phyloP scores from a whole-genome alignment of 2,797 vertebrate genomes.

The Limosa lapponica region DNA sequence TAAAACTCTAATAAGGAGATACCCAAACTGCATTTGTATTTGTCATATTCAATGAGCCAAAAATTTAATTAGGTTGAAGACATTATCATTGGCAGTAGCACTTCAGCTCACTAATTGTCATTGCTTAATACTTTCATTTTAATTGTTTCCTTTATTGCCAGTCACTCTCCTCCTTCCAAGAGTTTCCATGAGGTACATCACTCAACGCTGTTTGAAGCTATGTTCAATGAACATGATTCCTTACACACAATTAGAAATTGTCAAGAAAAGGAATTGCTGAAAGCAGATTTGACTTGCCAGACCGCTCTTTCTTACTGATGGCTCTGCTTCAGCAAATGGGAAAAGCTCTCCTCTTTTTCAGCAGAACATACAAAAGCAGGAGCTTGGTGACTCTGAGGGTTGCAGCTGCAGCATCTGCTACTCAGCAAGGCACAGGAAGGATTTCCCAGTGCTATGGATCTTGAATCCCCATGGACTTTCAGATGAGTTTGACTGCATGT shows the following conservation, averaged over 20 bases:
- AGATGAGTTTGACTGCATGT: neutral
- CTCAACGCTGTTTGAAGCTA: neutral
- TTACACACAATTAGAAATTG: neutral
- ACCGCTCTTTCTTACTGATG: neutral
- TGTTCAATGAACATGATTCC: neutral
- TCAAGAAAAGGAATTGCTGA: neutral
- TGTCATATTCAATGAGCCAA: constrained; percentile 68
- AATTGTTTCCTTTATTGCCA: constrained; percentile 36
- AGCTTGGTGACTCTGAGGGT: neutral
- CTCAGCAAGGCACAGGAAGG: neutral
- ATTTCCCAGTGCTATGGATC: neutral
- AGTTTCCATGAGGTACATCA: neutral
- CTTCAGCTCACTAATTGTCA: constrained; percentile 44
- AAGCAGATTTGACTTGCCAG: neutral
- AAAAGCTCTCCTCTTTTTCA: neutral
- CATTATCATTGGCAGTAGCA: constrained; percentile 36
- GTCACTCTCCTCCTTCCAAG: neutral
- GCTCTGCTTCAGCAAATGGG: neutral
- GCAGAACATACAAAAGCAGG: neutral
- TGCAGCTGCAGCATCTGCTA: neutral
- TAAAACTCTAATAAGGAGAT: constrained; percentile 4
- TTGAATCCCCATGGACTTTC: neutral
- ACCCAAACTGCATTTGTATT: constrained; percentile 49
- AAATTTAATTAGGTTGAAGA: constrained; percentile 64
- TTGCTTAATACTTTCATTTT: constrained; percentile 21